Percentiles rank a stretch among this genome's conserved stretches.
phyloP scores from a whole-genome alignment of 2,888 invertebrate species.

The Caenorhabditis sp. region DNA sequence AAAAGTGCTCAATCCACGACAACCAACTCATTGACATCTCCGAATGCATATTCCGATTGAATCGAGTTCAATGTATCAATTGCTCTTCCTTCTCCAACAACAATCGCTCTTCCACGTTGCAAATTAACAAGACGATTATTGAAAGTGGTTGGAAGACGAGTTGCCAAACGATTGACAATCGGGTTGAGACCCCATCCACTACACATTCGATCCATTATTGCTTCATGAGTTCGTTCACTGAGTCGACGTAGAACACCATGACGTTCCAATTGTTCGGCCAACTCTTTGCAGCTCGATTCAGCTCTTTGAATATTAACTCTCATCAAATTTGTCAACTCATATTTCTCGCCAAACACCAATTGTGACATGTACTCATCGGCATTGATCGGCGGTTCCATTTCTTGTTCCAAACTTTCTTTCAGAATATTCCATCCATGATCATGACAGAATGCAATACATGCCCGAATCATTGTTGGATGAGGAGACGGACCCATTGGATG shows the following conservation, averaged over 20 bases:
- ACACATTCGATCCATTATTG: constrained; percentile 45
- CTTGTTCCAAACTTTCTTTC: constrained; percentile 46
- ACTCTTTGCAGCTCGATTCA: constrained; percentile 39
- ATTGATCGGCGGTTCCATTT: constrained; percentile 46
- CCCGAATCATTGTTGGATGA: constrained; percentile 46
- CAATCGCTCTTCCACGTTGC: constrained; percentile 27
- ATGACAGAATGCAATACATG: constrained; percentile 51
- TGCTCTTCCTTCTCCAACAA: constrained; percentile 35
- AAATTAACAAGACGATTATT: constrained; percentile 24
- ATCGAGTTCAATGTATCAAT: constrained; percentile 36
- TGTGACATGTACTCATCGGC: constrained; percentile 40
- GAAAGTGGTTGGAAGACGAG: constrained; percentile 29
- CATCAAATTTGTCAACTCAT: constrained; percentile 32
- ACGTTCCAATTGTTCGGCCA: constrained; percentile 25
- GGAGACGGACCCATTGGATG: constrained; percentile 41
- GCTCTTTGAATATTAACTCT: constrained; percentile 45
- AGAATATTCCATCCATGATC: constrained; percentile 52
- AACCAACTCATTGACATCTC: constrained; percentile 24
- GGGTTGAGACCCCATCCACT: constrained; percentile 48
- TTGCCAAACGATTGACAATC: constrained; percentile 34
- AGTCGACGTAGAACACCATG: constrained; percentile 21
- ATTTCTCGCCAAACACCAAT: constrained; percentile 41
- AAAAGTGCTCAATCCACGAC: constrained; percentile 1
- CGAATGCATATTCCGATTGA: constrained; percentile 33
- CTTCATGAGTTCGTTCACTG: constrained; percentile 23